A percentile compares a stretch with the other conserved stretches of the same genome.
phyloP scores from a whole-genome alignment of 2,113 vertebrate species.

The Mormyrus iriodes region DNA sequence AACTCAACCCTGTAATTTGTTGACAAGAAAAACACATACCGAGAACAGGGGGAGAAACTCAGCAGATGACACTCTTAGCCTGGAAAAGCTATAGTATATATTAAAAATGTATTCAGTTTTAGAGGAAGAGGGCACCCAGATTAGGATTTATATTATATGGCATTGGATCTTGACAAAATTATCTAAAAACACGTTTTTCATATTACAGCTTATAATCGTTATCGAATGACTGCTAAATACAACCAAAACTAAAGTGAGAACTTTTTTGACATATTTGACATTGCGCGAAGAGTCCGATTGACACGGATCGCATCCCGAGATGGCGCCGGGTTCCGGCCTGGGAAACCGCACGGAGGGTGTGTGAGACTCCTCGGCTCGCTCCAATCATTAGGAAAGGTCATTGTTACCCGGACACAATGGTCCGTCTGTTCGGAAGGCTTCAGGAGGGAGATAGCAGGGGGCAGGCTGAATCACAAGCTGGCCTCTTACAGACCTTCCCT shows the following conservation, averaged over 20 bases:
- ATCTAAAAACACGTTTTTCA: background rate
- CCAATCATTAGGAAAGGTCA: constrained; percentile 67
- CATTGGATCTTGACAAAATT: background rate
- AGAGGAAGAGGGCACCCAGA: background rate
- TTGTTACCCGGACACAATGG: constrained; percentile 82
- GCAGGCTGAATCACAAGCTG: constrained; percentile 23
- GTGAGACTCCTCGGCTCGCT: background rate
- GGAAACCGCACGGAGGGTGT: constrained; percentile 31
- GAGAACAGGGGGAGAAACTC: background rate
- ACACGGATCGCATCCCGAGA: background rate
- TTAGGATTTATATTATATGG: background rate
- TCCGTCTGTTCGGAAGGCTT: constrained; percentile 64
- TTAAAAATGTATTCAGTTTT: background rate
- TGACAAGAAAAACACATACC: constrained; percentile 16
- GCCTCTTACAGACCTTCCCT: background rate
- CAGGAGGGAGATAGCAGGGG: constrained; percentile 54
- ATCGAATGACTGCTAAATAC: background rate
- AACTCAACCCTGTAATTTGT: constrained; percentile 20
- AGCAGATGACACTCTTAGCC: background rate
- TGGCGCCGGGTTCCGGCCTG: background rate
- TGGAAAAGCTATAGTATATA: background rate
- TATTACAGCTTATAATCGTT: background rate
- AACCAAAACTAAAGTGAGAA: background rate
- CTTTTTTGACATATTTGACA: background rate
- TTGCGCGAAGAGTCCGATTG: background rate